Conservation (phyloP, 2,113 vertebrate genomes). For the Dendropsophus ebraccatus region DNA sequence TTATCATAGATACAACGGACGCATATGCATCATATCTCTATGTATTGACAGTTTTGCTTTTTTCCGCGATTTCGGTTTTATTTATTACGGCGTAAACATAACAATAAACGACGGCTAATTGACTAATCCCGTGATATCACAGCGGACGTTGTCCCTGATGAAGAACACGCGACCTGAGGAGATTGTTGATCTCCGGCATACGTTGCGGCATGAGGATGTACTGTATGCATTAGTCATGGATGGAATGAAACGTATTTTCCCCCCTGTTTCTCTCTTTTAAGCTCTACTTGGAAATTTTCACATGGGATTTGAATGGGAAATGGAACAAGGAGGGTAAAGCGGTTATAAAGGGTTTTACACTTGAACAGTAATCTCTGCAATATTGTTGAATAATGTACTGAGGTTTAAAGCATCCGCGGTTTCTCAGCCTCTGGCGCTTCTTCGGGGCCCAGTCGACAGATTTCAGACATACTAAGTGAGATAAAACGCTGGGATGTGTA, state of each 20-base stretch:
- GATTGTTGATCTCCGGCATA: no score
- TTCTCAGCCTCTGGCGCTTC: constrained; percentile 1
- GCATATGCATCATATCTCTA: background rate
- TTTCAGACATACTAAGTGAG: background rate
- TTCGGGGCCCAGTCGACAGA: background rate
- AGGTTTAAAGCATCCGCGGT: background rate
- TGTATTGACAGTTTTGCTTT: background rate
- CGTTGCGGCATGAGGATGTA: background rate
- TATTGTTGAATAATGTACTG: constrained; percentile 8
- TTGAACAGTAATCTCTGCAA: constrained; percentile 24
- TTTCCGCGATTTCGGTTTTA: background rate
- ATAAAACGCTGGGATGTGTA: background rate
- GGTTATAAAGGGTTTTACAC: constrained; percentile 35
- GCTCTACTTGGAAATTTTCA: background rate
- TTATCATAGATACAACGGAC: background rate
- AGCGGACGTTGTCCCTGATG: background rate
- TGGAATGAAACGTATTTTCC: constrained; percentile 33
- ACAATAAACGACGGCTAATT: background rate
- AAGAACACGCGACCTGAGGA: background rate
- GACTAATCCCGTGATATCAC: background rate
- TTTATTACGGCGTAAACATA: background rate
- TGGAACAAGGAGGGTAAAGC: constrained; percentile 30
- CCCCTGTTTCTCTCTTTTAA: constrained; percentile 16
- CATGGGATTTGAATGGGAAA: constrained; percentile 43
- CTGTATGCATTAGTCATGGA: constrained; percentile 21